phyloP scores from a whole-genome alignment of 1,140 invertebrate species.

The Sitobion miscanthi region DNA sequence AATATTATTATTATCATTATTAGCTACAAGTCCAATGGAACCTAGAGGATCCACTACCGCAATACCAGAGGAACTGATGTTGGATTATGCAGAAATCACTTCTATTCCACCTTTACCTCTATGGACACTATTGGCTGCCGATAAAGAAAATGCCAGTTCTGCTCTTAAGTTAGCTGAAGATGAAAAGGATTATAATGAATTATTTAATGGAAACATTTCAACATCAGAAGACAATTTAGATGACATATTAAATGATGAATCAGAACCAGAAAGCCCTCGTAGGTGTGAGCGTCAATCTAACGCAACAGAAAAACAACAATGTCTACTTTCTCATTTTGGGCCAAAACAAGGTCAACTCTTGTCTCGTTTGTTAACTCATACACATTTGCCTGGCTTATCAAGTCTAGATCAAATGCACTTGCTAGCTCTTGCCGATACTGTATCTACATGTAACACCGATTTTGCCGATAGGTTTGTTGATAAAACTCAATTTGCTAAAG shows the following conservation, averaged over 20 bases:
- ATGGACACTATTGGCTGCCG: conserved; percentile 93
- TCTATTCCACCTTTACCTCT: conserved; percentile 95
- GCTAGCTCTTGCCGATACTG: conserved; percentile 95
- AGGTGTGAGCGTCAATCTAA: conserved; percentile 71
- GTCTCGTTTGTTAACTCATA: conserved; percentile 90
- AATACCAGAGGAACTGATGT: conserved; percentile 83
- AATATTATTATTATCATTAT: conserved; percentile 24
- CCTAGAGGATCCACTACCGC: conserved; percentile 65
- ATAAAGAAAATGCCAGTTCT: conserved; percentile 71
- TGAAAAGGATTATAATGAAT: conserved; percentile 80
- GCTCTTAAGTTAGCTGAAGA: conserved; percentile 58
- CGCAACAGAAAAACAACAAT: conserved; percentile 72
- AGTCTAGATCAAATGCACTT: conserved; percentile 99
- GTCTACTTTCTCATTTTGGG: conserved; percentile 77
- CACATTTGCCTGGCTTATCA: conserved; percentile 93
- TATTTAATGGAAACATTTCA: conserved; percentile 79
- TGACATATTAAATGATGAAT: conserved; percentile 74
- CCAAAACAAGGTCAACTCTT: conserved; percentile 79
- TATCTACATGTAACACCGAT: conserved; percentile 89
- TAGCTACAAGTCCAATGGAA: conserved; percentile 64
- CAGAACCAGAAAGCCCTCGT: conserved; percentile 67
- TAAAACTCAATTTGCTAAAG: conserved; percentile 74
- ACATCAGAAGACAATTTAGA: conserved; percentile 82
- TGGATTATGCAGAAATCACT: conserved; percentile 95
- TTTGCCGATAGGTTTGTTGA: conserved; percentile 83